A percentile compares a stretch with the other conserved stretches of the same genome.
Conservation (phyloP, 2,113 vertebrate genomes). For the Nothobranchius furzeri region DNA sequence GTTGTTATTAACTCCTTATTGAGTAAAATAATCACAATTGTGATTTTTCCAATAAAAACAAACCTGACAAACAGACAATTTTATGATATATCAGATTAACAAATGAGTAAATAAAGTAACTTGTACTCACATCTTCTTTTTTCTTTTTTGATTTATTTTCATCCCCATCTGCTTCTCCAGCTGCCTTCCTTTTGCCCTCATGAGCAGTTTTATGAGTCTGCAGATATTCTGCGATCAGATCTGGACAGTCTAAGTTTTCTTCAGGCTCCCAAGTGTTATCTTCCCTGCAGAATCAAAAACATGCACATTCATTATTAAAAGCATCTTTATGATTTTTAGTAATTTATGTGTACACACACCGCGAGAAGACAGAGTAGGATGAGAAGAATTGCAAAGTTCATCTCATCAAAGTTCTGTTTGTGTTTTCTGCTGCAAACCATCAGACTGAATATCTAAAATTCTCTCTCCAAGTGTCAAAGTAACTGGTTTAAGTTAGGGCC, state of each 20-base stretch:
- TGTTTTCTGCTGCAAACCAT: too few relatives aligned
- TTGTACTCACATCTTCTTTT: conserved; percentile 89
- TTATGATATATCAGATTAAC: neutral
- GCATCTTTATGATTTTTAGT: neutral
- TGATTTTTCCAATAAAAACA: too few relatives aligned
- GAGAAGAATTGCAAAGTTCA: neutral
- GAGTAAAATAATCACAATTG: too few relatives aligned
- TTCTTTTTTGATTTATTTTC: conserved; percentile 96
- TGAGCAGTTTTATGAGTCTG: conserved; percentile 92
- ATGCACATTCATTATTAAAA: neutral
- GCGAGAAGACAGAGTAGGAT: neutral
- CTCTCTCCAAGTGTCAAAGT: too few relatives aligned
- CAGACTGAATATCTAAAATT: too few relatives aligned
- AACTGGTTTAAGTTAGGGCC: too few relatives aligned
- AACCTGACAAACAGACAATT: too few relatives aligned
- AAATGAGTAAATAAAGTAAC: neutral
- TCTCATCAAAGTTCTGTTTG: too few relatives aligned
- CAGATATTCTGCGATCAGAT: conserved; percentile 94
- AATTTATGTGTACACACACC: too few relatives aligned
- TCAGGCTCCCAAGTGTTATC: conserved; percentile 99
- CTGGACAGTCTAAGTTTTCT: conserved; percentile 96
- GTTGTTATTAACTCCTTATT: too few relatives aligned
- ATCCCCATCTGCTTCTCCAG: conserved; percentile 86
- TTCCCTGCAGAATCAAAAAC: conserved; percentile 79
- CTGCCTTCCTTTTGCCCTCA: conserved; percentile 90